Evolutionary conservation across 2,797 vertebrate genomes (phyloP), one percentile per base, ranked within the genome.

Genomic region (Hylomyscus alleni): DNA sequence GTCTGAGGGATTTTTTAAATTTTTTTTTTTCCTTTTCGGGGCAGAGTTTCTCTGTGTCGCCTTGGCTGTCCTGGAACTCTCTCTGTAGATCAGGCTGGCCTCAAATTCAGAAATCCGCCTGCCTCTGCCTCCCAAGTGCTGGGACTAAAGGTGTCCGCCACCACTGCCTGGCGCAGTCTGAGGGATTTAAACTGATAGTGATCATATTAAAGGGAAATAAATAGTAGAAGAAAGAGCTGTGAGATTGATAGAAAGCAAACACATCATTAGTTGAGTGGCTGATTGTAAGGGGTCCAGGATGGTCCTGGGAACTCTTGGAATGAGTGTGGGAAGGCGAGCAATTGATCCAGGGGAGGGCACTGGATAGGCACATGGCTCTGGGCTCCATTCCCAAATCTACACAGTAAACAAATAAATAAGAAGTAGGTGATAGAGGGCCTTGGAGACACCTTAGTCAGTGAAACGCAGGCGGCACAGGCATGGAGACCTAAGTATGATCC

Each of bases 161-260:
- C 44, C 44, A 44, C 44, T 44, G 44, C 44, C 44, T 6, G 6
- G 44, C 44, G n/a, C 24, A 65, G 29, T 56, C 60, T 73, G 87
- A n/a, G 54, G 67, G 89, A 78, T 5, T 90, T 78, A 81, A 90
- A 44, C 26, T 34, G 19, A 54, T 78, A 11, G 11, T 83, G 44
- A 96, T 91, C 84, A 52, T 14, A 54, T 96, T 95, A 20, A 4
- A 67, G 0, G 77, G 82, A 94, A 90, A 95, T 65, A 40, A 37
- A 82, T n/a, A 92, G 37, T 75, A 50, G 14, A 3, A 34, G 58
- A 52, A 2, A 29, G 52, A 14, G 37, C 67, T 34, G 40, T 47
- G 34, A 50, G 44, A 78, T 76, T 95, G 80, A n/a, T 89, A 96
- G 96, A 97, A 97, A 97, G 90, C 92, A 98, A 97, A 96, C 94